A percentile compares a stretch with the other conserved stretches of the same genome.
Evolutionary conservation across 2,113 vertebrate genomes (phyloP).

Genomic region (Anoplopoma fimbria): DNA sequence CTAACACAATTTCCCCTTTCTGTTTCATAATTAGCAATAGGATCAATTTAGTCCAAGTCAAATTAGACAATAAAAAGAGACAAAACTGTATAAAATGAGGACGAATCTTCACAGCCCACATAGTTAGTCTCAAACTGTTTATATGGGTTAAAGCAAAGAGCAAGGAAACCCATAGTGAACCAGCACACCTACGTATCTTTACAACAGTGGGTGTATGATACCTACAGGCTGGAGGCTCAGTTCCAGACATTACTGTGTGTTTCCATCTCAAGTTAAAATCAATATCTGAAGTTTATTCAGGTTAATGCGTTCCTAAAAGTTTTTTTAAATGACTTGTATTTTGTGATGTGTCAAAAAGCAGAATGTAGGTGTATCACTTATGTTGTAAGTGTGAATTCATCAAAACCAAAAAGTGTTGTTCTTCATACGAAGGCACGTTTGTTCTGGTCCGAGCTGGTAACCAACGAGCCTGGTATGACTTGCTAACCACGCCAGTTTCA

Average conservation of each 20-base stretch:
- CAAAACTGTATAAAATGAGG: not conserved
- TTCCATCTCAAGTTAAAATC: slow-evolving; percentile 23
- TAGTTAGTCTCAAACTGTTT: not conserved
- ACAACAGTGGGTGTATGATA: slow-evolving; percentile 3
- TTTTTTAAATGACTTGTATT: not conserved
- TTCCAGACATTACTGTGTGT: slow-evolving; percentile 4
- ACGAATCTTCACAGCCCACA: not conserved
- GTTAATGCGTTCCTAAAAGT: not conserved
- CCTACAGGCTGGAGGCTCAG: not conserved
- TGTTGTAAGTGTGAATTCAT: too few species aligned
- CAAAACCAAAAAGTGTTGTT: not conserved
- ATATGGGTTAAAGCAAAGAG: not conserved
- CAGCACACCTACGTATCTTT: too few species aligned
- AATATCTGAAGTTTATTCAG: not conserved
- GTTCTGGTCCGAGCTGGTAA: not conserved
- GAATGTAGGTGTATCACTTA: not conserved
- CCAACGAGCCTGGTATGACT: not conserved
- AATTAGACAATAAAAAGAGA: not conserved
- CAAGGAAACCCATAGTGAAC: not conserved
- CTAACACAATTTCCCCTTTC: not conserved
- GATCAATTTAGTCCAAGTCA: not conserved
- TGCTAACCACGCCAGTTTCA: slow-evolving; percentile 23
- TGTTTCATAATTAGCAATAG: not conserved
- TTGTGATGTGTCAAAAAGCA: not conserved
- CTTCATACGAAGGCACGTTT: not conserved